Percentiles rank a stretch among this genome's conserved stretches.
phyloP scores from a whole-genome alignment of 92 coral and sea anemone genomes.

The Micromussa lordhowensis region DNA sequence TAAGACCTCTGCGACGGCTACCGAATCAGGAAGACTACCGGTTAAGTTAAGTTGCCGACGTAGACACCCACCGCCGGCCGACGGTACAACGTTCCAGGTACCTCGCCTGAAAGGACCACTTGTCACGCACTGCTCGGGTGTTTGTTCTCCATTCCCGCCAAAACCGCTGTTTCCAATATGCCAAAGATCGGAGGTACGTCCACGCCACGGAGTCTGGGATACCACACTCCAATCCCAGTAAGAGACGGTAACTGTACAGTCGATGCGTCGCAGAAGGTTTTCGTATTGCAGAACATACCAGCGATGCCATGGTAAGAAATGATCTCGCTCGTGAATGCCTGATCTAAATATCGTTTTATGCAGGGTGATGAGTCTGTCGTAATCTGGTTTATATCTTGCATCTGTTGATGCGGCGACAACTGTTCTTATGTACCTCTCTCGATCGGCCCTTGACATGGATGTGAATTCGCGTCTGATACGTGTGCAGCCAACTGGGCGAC shows the following conservation, averaged over 20 bases:
- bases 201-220: constrained; percentile 49
- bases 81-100: constrained; percentile 68
- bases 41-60: constrained; percentile 67
- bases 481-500: constrained; percentile 60
- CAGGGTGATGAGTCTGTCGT: constrained; percentile 70
- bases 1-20: constrained; percentile 60
- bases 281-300: constrained; percentile 68
- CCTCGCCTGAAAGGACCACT: constrained; percentile 90
- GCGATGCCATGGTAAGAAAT: constrained; percentile 71
- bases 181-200: constrained; percentile 74
- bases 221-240: constrained; percentile 75
- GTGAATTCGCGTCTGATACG: constrained; percentile 73
- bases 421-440: constrained; percentile 54
- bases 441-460: constrained; percentile 59
- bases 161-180: constrained; percentile 77
- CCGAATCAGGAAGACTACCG: constrained; percentile 68
- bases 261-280: constrained; percentile 54
- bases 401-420: constrained; percentile 59
- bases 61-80: constrained; percentile 72
- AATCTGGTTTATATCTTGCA: constrained; percentile 53
- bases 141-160: constrained; percentile 82
- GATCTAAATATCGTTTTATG: constrained; percentile 48
- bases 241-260: constrained; percentile 62
- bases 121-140: constrained; percentile 68
- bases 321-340: constrained; percentile 50